A percentile compares a stretch with the other conserved stretches of the same genome.
phyloP scores from a whole-genome alignment of 2,113 vertebrate species.

The Ginglymostoma cirratum region DNA sequence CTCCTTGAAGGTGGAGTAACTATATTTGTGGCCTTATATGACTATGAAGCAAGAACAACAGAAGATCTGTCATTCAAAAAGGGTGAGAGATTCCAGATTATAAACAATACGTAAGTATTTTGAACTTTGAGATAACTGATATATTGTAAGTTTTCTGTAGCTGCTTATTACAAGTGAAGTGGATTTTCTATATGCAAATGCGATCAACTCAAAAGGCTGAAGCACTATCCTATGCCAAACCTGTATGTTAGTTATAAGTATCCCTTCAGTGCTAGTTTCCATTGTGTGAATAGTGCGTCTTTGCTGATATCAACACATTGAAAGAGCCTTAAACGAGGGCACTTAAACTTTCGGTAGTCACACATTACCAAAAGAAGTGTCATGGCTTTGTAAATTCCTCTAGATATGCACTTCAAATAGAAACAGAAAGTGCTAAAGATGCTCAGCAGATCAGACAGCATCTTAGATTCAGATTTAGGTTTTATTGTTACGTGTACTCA shows the following conservation, averaged over 20 bases:
- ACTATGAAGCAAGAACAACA: conserved; percentile 96
- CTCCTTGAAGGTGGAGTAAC: conserved; percentile 78
- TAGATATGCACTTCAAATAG: not conserved
- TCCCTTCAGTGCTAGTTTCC: not conserved
- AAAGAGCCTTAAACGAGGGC: not conserved
- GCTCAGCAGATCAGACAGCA: not conserved
- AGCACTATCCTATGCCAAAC: not conserved
- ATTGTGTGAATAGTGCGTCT: not conserved
- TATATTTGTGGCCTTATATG: conserved; percentile 97
- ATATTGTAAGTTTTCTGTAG: not conserved
- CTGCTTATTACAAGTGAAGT: not conserved
- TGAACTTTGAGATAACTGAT: not conserved
- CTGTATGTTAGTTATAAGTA: not conserved
- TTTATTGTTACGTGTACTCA: too few species aligned
- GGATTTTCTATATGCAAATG: not conserved
- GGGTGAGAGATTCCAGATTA: conserved; percentile 96
- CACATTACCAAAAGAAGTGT: too few species aligned
- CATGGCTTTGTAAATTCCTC: not conserved
- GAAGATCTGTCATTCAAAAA: conserved; percentile 98
- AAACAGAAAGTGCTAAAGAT: not conserved
- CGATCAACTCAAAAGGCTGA: not conserved
- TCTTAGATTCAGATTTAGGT: too few species aligned
- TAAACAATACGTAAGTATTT: conserved; percentile 91
- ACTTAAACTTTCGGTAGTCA: not conserved
- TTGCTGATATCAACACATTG: not conserved